Evolutionary conservation across 2,113 vertebrate genomes (phyloP).

Genomic region (Caloenas nicobarica): DNA sequence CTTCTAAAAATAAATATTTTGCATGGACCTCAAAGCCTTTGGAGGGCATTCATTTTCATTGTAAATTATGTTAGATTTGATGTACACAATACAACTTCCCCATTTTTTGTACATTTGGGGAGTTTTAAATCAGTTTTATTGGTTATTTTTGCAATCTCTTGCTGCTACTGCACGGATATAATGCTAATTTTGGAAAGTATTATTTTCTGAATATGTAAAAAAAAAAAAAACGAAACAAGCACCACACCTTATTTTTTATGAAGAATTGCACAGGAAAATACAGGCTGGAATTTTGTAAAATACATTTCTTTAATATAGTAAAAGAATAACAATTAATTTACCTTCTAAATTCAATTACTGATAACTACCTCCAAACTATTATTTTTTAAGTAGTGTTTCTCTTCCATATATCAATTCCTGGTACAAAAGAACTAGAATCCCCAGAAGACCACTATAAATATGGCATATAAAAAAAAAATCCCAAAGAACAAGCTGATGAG

Average conservation of each 20-base stretch:
- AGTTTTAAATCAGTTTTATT: neutral
- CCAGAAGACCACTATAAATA: neutral
- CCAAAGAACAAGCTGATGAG: neutral
- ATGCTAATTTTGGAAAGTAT: neutral
- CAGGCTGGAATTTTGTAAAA: neutral
- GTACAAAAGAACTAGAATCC: neutral
- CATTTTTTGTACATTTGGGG: neutral
- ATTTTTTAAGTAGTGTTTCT: neutral
- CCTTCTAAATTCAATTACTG: neutral
- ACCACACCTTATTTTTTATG: neutral
- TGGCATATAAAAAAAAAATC: neutral
- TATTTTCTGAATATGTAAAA: neutral
- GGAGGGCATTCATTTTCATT: neutral
- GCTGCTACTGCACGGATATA: neutral
- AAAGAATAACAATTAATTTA: neutral
- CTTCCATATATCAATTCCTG: neutral
- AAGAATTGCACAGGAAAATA: neutral
- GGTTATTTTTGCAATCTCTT: neutral
- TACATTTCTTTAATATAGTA: neutral
- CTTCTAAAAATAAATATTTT: neutral
- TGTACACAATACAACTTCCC: neutral
- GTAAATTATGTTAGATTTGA: neutral
- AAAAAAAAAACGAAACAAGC: neutral
- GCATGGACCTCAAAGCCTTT: neutral
- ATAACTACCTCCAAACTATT: neutral